Conservation (phyloP, 2,113 vertebrate species). For the Tautogolabrus adspersus region DNA sequence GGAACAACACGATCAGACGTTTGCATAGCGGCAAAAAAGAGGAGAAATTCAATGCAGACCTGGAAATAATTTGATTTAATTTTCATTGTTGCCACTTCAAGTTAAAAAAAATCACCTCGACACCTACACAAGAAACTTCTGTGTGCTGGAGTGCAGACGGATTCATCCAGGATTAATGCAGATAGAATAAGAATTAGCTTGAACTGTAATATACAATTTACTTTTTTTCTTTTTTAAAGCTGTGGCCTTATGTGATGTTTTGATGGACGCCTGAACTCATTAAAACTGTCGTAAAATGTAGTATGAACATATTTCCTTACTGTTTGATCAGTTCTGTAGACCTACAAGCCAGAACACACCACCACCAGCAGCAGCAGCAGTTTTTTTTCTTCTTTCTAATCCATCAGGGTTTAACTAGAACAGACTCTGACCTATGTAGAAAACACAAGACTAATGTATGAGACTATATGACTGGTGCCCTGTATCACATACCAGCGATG, state of each 20-base stretch:
- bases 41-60: not conserved
- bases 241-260: not conserved
- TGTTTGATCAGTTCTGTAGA: constrained; percentile 14
- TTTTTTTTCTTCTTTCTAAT: constrained; percentile 13
- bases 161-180: not conserved
- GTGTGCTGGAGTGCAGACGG: not conserved
- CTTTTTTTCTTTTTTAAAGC: not conserved
- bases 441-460: constrained; percentile 47
- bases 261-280: not conserved
- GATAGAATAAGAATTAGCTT: constrained; percentile 1
- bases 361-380: constrained; percentile 17
- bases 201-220: not conserved
- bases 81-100: constrained; percentile 26
- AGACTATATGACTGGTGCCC: constrained; percentile 63
- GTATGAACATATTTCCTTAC: constrained; percentile 5
- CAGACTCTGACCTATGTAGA: constrained; percentile 16
- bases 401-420: constrained; percentile 39
- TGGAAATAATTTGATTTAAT: constrained; percentile 32
- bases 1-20: constrained; percentile 17
- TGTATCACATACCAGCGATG: constrained; percentile 69
- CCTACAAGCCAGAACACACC: constrained; percentile 59
- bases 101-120: constrained; percentile 11
- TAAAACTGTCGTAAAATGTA: constrained; percentile 11
- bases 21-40: not conserved
- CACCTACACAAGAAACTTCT: constrained; percentile 26